Percentiles rank a stretch among this genome's conserved stretches.
Evolutionary conservation across 2,888 invertebrate species (phyloP).

Genomic region (Hipparchia sbordonii): DNA sequence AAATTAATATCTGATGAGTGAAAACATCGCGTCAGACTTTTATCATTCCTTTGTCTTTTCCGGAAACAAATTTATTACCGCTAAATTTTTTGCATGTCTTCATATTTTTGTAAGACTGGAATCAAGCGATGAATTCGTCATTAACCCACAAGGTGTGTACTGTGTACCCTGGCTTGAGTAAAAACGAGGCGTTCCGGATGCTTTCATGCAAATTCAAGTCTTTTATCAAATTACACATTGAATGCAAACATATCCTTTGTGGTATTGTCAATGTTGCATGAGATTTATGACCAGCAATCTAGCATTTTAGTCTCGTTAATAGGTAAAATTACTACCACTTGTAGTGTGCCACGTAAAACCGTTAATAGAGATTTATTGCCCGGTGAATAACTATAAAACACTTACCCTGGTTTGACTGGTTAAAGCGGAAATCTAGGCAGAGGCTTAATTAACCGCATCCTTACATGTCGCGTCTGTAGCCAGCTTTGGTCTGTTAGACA

Average conservation of each 20-base stretch:
- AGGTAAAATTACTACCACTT: constrained; percentile 23
- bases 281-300: constrained; percentile 16
- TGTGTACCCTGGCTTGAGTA: neutral
- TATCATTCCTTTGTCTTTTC: neutral
- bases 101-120: neutral
- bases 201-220: neutral
- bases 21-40: neutral
- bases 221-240: constrained; percentile 14
- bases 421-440: constrained; percentile 74
- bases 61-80: constrained; percentile 5
- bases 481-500: constrained; percentile 47
- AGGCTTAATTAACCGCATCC: constrained; percentile 75
- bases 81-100: constrained; percentile 7
- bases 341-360: constrained; percentile 28
- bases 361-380: constrained; percentile 39
- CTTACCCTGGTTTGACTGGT: constrained; percentile 58
- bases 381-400: constrained; percentile 38
- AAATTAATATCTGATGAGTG: neutral
- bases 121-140: constrained; percentile 11
- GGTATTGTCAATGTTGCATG: neutral
- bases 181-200: neutral
- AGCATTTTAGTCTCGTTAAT: constrained; percentile 17
- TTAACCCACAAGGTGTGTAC: neutral
- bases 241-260: constrained; percentile 5
- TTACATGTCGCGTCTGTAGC: constrained; percentile 57